A percentile compares a stretch with the other conserved stretches of the same genome.
These are phyloP conservation scores for Leptosomus discolor DNA, from an alignment of 2,113 vertebrate species.

Conservation along the genomic window DNA sequence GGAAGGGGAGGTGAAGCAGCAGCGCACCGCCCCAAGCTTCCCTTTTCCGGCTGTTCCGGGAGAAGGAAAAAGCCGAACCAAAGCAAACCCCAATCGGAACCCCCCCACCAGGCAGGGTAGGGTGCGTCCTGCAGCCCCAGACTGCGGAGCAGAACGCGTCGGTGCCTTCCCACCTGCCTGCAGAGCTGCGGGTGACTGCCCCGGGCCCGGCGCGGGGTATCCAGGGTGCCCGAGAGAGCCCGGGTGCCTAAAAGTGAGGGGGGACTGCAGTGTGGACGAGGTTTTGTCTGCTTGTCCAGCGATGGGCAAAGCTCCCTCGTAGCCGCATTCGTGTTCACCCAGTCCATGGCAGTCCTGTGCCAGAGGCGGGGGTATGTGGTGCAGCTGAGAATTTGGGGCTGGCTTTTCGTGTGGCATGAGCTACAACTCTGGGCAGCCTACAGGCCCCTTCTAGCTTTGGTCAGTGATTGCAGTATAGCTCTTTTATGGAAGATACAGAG, in stretches of 20 bases:
- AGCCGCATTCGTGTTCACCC: too few relatives aligned
- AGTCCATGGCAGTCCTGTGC: rapidly evolving
- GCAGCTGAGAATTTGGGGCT: background rate
- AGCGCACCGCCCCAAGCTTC: background rate
- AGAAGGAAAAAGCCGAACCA: rapidly evolving
- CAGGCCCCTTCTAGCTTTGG: background rate
- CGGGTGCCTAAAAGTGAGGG: rapidly evolving
- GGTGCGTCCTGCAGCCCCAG: rapidly evolving
- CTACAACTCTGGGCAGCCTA: background rate
- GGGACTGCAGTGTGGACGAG: rapidly evolving
- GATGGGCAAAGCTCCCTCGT: background rate
- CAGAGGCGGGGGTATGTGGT: too few relatives aligned
- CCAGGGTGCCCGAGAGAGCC: background rate
- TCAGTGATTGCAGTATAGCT: background rate
- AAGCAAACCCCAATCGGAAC: rapidly evolving
- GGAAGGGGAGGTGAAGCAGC: background rate
- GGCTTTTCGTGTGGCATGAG: background rate
- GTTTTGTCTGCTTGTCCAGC: background rate
- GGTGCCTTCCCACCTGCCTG: rapidly evolving
- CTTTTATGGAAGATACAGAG: background rate
- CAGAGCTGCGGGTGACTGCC: background rate
- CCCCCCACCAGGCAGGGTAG: rapidly evolving
- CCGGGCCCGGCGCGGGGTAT: rapidly evolving
- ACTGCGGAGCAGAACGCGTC: too few relatives aligned
- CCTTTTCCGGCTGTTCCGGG: background rate